Evolutionary conservation across 2,797 vertebrate genomes (phyloP), one percentile per base, ranked within the genome.

Genomic region (Petrocephalus sullivani): DNA sequence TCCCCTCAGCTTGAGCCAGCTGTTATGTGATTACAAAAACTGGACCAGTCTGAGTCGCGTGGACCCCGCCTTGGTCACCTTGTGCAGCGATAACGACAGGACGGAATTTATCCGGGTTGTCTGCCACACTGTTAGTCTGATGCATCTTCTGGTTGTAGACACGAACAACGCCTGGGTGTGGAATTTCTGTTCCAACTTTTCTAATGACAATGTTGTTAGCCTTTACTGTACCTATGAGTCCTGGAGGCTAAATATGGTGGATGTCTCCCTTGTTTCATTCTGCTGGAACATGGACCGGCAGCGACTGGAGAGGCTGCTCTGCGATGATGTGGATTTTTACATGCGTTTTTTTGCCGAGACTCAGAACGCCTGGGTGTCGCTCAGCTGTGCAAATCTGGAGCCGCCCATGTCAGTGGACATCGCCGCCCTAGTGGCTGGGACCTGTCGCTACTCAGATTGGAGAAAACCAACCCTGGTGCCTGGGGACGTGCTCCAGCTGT

Each of bases 381-480:
- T 94, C 0, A 95, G 96, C 91, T 96, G 96, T 90, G 91, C 93
- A 0, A n/a, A 71, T 23, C 56, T 86, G 3, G 83, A 86, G 64
- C 87, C 89, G 2, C 54, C 89, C 0, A 33, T 37, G 0, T 7
- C 88, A 7, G 19, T 78, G 0, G 56, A 58, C 58, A 19, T 54
- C 0, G 41, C 64, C 37, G 0, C 2, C 1, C 46, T 92, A 0
- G 19, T 90, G 1, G 53, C 83, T 0, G 87, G 93, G 1, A 90
- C 90, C 0, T 96, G 96, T 86, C 90, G 8, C n/a, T 96, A 96
- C 91, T 93, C 94, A 0, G 89, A 94, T 87, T 96, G 96, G 96
- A 87, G 85, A 0, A 89, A 95, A 1, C 12, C 90, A 9, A 90
- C 21, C 2, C 88, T 89, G 1, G 87, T 96, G 16, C 87, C 90